Evolutionary conservation across 2,113 vertebrate genomes (phyloP), one percentile per base, ranked within the genome.

Genomic region (Pollimyrus isidori): DNA sequence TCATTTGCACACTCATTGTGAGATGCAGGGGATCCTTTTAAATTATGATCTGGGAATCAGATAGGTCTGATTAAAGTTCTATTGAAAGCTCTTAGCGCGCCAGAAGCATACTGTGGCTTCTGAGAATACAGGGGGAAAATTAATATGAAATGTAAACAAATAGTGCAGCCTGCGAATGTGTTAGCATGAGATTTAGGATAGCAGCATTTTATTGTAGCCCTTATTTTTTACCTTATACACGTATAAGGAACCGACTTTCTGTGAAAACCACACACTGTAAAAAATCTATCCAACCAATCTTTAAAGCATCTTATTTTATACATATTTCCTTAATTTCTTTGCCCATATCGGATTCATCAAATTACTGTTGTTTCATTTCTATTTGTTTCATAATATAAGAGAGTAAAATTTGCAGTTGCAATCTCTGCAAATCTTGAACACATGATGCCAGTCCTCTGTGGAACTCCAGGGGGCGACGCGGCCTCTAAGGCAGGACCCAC

Each of bases 1-100:
- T 96, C 95, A 95, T 96, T 96, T 96, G 93, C 94, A 93, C 94
- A 94, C 93, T 92, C 92, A 93, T 94, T 95, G 88, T 89, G 94
- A 94, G 94, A 96, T 94, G 95, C 95, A 94, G 95, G 96, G 94
- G 93, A 95, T 95, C 91, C 94, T 92, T 95, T 94, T 94, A 95
- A 95, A 96, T 94, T 94, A 92, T 92, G 93, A 94, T 93, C 94
- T 94, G 90, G 93, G 92, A 92, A 93, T 93, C 90, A 89, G 93
- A 93, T 93, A 91, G 88, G 92, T 89, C 93, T 95, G 95, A 95
- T 96, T 95, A 96, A 95, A 93, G 94, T 90, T 82, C 91, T 92
- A 92, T 94, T 93, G 91, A 94, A 95, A 94, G 91, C 86, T 91
- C 92, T 90, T 91, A 91, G 89, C 91, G 19, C 92, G 91, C 90